Conservation (phyloP, 92 coral and sea anemone species). For the Nematostella vectensis region DNA sequence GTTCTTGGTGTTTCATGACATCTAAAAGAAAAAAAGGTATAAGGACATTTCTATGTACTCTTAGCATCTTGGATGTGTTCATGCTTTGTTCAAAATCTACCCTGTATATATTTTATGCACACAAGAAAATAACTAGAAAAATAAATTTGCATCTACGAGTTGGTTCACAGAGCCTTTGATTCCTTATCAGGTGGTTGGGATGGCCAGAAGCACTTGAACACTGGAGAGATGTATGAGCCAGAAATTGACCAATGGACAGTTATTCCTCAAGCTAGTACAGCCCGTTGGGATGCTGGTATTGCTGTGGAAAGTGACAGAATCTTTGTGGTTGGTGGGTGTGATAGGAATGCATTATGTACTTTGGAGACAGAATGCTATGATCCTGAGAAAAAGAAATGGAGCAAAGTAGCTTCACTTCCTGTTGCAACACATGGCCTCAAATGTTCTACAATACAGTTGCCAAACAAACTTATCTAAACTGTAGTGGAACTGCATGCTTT, state of each 20-base stretch:
- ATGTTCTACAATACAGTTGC: constrained; percentile 86
- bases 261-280: constrained; percentile 87
- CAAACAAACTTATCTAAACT: constrained; percentile 61
- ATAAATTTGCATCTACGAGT: too few species aligned
- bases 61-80: too few species aligned
- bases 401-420: constrained; percentile 86
- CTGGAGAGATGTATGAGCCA: constrained; percentile 93
- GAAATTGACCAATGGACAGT: constrained; percentile 91
- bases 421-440: constrained; percentile 94
- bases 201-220: constrained; percentile 80
- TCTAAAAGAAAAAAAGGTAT: too few species aligned
- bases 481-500: not conserved
- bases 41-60: too few species aligned
- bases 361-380: constrained; percentile 95
- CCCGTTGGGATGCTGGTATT: constrained; percentile 99
- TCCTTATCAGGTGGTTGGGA: constrained; percentile 87
- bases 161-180: too few species aligned
- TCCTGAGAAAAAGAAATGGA: constrained; percentile 83
- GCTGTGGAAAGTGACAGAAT: constrained; percentile 91
- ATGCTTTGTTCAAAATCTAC: too few species aligned
- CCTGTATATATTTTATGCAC: too few species aligned
- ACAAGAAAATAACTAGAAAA: too few species aligned
- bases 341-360: constrained; percentile 94
- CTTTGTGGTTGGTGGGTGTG: constrained; percentile 95
- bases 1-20: too few species aligned